Base-by-base conservation (phyloP, 2,888 invertebrate species). In the Diarsia mendica region DNA sequence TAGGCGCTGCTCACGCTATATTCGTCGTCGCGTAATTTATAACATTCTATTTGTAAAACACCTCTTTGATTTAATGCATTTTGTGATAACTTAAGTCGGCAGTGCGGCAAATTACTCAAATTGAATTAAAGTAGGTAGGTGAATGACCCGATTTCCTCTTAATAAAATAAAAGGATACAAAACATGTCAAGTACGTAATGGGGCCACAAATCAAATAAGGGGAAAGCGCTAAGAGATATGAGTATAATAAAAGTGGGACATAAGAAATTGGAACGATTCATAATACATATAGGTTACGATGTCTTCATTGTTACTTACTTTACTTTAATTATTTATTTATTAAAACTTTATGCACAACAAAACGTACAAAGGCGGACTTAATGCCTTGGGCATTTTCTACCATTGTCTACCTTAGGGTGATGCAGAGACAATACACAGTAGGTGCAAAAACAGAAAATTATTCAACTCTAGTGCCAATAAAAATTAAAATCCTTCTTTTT, bases 141-240 rank as follows among this genome's bases (percentile, higher is more conserved):
- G 70, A 75, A 77, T 77, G 75, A 71, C 79, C 71, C 66, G 63
- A 80, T 76, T 83, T 75, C 44, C 39, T 58, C 64, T 51, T 72
- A 80, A 84, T 83, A 71, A 80, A 78, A 79, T 85, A 80, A 79
- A 80, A 79, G 63, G 65, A 79, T 77, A 85, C 82, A 87, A 83
- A 84, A 85, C 75, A 85, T 79, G 86, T 83, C 84, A 79, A 86
- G 72, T 68, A 58, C 60, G 73, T 77, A 83, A 83, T 76, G 73
- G 77, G 73, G 77, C 79, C 79, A 86, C 87, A 87, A 85, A 87
- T 87, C 86, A 87, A 87, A 87, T 86, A 79, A 87, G 70, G 83
- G 78, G 73, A 82, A 85, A 77, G 72, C 68, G 83, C 69, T 84
- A 74, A 71, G 82, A 85, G 71, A 80, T 84, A 84, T 84, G 80